Conservation (phyloP, 2,113 vertebrate species). For the Salminus brasiliensis region DNA sequence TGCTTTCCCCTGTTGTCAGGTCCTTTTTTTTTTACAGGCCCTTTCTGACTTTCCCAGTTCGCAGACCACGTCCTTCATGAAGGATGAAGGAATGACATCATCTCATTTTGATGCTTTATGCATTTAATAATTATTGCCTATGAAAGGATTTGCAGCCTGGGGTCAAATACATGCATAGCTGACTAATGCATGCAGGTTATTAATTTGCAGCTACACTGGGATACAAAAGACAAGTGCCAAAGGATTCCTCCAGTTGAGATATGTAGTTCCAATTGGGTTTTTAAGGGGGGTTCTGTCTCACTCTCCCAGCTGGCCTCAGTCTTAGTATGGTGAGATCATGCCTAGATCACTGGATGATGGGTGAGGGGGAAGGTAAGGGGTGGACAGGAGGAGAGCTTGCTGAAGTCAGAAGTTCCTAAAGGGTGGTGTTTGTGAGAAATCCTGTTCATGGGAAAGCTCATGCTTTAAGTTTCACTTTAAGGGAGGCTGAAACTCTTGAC, state of each 20-base stretch:
- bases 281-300: neutral
- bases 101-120: slow-evolving; percentile 29
- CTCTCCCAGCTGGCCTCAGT: neutral
- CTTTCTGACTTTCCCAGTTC: slow-evolving; percentile 2
- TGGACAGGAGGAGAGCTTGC: slow-evolving; percentile 16
- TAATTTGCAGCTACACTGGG: neutral
- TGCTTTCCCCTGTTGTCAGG: slow-evolving; percentile 5
- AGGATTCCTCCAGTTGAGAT: slow-evolving; percentile 7
- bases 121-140: slow-evolving; percentile 32
- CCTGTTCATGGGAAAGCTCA: slow-evolving; percentile 6
- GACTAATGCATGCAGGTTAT: neutral
- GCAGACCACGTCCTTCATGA: slow-evolving; percentile 20
- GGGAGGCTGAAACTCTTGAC: slow-evolving; percentile 8
- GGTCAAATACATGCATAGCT: slow-evolving; percentile 27
- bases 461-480: neutral
- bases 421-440: slow-evolving; percentile 7
- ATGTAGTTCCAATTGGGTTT: neutral
- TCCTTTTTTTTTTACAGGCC: slow-evolving; percentile 8
- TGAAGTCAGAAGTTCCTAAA: slow-evolving; percentile 5
- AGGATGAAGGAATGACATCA: slow-evolving; percentile 18
- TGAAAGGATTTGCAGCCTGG: neutral
- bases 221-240: neutral
- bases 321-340: neutral
- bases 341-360: slow-evolving; percentile 33
- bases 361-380: slow-evolving; percentile 10